These are phyloP conservation scores for Prolemur simus DNA, from an alignment of 2,113 vertebrate species.

Conservation along the genomic window DNA sequence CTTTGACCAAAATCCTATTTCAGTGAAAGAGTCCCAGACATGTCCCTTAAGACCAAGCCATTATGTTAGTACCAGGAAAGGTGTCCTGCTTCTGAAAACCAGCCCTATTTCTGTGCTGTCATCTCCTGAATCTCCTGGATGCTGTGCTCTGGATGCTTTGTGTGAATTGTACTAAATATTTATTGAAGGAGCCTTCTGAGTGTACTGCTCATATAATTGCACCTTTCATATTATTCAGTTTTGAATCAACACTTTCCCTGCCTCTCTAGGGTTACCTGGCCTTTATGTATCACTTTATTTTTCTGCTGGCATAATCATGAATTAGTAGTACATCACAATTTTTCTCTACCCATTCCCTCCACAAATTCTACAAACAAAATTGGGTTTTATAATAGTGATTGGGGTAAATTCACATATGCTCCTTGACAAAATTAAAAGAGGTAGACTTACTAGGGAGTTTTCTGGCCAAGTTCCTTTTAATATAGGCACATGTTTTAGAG, in stretches of 20 bases:
- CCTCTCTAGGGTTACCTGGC: neutral
- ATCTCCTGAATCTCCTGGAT: neutral
- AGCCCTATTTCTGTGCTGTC: neutral
- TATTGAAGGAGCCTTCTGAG: neutral
- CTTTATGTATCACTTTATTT: neutral
- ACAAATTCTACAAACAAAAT: neutral
- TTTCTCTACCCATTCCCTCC: neutral
- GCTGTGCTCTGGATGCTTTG: neutral
- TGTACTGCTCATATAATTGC: neutral
- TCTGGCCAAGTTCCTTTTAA: neutral
- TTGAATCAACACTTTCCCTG: neutral
- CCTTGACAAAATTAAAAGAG: neutral
- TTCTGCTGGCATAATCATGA: neutral
- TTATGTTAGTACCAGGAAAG: neutral
- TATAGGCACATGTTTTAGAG: neutral
- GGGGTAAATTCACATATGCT: neutral
- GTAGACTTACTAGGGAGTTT: neutral
- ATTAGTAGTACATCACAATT: neutral
- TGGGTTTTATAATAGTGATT: neutral
- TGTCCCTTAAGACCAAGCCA: neutral
- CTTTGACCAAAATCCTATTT: neutral
- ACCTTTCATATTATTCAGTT: neutral
- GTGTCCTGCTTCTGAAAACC: neutral
- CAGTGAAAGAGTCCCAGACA: neutral
- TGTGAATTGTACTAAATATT: neutral